phyloP scores from a whole-genome alignment of 53 echinoderm and acorn worm species.

The Temnopleurus reevesii region DNA sequence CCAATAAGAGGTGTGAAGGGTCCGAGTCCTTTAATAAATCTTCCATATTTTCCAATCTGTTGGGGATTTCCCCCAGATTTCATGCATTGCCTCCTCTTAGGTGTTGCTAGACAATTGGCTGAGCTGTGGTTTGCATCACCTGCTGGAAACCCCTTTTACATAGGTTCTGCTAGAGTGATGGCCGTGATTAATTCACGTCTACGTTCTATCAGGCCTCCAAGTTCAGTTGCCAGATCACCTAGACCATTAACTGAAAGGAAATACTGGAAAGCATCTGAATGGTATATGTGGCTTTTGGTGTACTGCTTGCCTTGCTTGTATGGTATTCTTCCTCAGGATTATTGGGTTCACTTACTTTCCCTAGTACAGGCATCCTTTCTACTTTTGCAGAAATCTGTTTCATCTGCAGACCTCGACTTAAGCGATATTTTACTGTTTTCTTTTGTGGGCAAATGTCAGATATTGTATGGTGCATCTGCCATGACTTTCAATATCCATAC shows the following conservation, averaged over 20 bases:
- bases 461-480: slow-evolving; percentile 52
- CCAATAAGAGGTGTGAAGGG: slow-evolving; percentile 41
- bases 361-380: slow-evolving; percentile 61
- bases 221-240: background rate
- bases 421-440: slow-evolving; percentile 41
- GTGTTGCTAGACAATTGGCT: background rate
- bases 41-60: slow-evolving; percentile 49
- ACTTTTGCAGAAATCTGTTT: slow-evolving; percentile 66
- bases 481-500: slow-evolving; percentile 49
- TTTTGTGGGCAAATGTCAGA: slow-evolving; percentile 60
- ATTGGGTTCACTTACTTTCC: slow-evolving; percentile 43
- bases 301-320: slow-evolving; percentile 62
- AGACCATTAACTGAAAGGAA: slow-evolving; percentile 43
- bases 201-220: background rate
- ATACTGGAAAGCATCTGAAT: slow-evolving; percentile 59
- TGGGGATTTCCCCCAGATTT: slow-evolving; percentile 62
- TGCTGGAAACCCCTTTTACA: background rate
- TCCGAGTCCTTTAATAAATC: slow-evolving; percentile 43
- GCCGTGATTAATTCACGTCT: background rate
- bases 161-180: background rate
- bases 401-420: slow-evolving; percentile 1
- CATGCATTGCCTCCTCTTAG: slow-evolving; percentile 60
- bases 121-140: background rate
- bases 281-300: slow-evolving; percentile 47
- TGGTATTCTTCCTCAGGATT: slow-evolving; percentile 45